Percentiles rank a stretch among this genome's conserved stretches.
Conservation (phyloP, 2,113 vertebrate species). For the Lanius collurio region DNA sequence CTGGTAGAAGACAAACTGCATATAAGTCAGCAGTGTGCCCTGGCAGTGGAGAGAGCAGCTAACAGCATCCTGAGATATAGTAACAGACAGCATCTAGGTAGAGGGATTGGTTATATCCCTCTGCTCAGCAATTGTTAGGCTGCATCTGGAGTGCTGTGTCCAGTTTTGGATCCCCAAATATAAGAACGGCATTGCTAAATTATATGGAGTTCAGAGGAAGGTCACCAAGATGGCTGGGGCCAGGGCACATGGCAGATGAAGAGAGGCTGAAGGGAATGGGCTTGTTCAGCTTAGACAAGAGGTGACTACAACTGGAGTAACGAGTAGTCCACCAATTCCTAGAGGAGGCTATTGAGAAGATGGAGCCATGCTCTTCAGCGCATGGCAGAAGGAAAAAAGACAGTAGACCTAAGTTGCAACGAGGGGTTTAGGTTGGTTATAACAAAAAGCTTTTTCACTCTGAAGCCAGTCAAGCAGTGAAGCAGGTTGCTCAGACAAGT, state of each 20-base stretch:
- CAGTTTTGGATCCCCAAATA: neutral
- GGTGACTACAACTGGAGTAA: neutral
- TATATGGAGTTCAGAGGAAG: neutral
- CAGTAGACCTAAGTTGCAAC: neutral
- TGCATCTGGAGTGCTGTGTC: neutral
- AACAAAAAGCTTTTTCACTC: neutral
- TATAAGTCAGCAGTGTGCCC: rapidly evolving
- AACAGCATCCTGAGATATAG: neutral
- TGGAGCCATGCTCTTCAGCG: neutral
- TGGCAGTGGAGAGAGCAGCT: neutral
- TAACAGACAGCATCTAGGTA: neutral
- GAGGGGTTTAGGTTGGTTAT: neutral
- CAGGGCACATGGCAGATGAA: neutral
- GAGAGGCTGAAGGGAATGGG: neutral
- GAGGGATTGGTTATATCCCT: neutral
- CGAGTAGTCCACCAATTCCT: neutral
- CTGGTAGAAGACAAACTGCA: neutral
- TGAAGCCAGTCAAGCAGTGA: neutral
- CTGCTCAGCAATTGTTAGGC: neutral
- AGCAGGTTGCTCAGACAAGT: neutral
- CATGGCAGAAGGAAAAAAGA: neutral
- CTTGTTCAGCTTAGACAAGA: neutral
- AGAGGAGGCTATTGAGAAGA: neutral
- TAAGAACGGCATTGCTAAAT: neutral
- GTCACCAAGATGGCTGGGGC: neutral